Percentiles rank a stretch among this genome's conserved stretches.
phyloP scores from a whole-genome alignment of 1,140 invertebrate genomes.

The Rhopalosiphum maidis region DNA sequence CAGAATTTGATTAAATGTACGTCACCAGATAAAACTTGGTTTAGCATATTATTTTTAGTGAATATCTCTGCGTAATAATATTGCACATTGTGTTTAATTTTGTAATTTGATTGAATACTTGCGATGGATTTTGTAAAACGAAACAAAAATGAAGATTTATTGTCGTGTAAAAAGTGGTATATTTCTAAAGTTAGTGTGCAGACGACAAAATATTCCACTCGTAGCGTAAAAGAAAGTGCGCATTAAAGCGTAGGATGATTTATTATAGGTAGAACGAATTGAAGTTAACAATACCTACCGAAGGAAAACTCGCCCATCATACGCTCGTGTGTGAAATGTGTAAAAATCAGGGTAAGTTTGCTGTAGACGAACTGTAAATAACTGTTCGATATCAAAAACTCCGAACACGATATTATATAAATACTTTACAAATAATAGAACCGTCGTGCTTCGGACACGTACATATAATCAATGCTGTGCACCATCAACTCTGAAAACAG shows the following conservation, averaged over 20 bases:
- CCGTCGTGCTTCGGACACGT: not conserved
- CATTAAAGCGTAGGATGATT: slow-evolving; percentile 1
- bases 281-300: not conserved
- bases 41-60: not conserved
- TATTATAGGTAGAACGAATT: not conserved
- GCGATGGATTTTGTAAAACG: not conserved
- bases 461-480: not conserved
- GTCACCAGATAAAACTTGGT: not conserved
- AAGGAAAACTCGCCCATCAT: not conserved
- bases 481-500: not conserved
- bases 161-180: not conserved
- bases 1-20: not conserved
- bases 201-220: not conserved
- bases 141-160: slow-evolving; percentile 10
- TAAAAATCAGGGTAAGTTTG: not conserved
- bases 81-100: not conserved
- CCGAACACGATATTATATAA: not conserved
- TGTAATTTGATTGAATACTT: not conserved
- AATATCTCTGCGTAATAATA: too few species aligned
- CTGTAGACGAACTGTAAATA: not conserved
- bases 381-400: not conserved
- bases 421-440: not conserved
- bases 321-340: not conserved
- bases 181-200: not conserved
- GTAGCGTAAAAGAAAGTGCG: not conserved